Evolutionary conservation across 2,113 vertebrate genomes (phyloP).

Genomic region (Lepisosteus osseus): DNA sequence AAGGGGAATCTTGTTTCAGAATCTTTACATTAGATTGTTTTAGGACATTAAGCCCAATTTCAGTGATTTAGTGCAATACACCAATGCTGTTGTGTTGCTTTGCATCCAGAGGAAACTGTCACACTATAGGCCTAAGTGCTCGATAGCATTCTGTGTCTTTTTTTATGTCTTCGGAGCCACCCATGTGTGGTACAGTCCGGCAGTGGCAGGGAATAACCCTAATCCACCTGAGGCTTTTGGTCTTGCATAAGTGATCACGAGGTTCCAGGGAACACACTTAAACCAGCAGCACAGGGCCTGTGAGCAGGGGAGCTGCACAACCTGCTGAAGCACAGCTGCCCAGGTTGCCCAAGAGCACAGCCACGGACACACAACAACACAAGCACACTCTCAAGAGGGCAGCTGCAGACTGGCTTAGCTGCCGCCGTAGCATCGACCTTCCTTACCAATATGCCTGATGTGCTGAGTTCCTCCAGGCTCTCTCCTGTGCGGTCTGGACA

Average conservation of each 20-base stretch:
- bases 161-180: slow-evolving; percentile 22
- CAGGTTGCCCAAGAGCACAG: background rate
- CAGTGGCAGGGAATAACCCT: slow-evolving; percentile 57
- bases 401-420: too few relatives aligned
- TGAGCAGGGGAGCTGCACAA: slow-evolving; percentile 5
- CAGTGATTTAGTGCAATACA: too few relatives aligned
- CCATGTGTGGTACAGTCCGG: slow-evolving; percentile 38
- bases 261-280: slow-evolving; percentile 28
- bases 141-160: too few relatives aligned
- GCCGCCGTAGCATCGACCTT: too few relatives aligned
- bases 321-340: slow-evolving; percentile 23
- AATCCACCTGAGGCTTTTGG: slow-evolving; percentile 58
- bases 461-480: background rate
- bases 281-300: slow-evolving; percentile 25
- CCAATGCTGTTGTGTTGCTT: too few relatives aligned
- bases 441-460: background rate
- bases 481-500: background rate
- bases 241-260: slow-evolving; percentile 50
- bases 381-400: background rate
- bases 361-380: background rate
- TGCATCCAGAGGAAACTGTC: too few relatives aligned
- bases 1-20: too few relatives aligned
- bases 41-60: too few relatives aligned
- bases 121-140: too few relatives aligned
- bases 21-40: too few relatives aligned